These are phyloP conservation scores for Bibio marci DNA, from an alignment of 2,888 invertebrate genomes.

Conservation along the genomic window DNA sequence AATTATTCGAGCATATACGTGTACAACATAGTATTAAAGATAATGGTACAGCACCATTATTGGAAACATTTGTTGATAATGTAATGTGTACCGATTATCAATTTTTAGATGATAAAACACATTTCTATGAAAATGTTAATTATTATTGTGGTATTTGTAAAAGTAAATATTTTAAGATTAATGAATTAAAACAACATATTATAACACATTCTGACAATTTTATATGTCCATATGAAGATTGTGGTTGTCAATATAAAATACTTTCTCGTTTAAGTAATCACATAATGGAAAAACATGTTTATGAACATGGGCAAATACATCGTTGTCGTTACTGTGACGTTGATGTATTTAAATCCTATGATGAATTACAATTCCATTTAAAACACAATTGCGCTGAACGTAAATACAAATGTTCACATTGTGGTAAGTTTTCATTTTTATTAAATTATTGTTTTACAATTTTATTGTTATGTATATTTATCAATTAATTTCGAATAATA, in stretches of 20 bases:
- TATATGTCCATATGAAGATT: constrained; percentile 8
- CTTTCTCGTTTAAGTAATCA: constrained; percentile 7
- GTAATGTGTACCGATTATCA: constrained; percentile 10
- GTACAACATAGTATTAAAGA: not conserved
- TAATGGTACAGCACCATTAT: not conserved
- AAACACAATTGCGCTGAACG: constrained; percentile 6
- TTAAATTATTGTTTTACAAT: not conserved
- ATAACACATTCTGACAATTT: constrained; percentile 8
- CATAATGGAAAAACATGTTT: constrained; percentile 7
- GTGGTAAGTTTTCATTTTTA: constrained; percentile 5
- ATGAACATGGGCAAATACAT: constrained; percentile 1
- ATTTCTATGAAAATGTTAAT: not conserved
- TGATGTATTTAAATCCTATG: constrained; percentile 5
- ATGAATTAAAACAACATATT: constrained; percentile 6
- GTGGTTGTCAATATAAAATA: constrained; percentile 9
- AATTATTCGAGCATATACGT: constrained; percentile 3
- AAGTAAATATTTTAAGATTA: constrained; percentile 1
- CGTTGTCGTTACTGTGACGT: constrained; percentile 7
- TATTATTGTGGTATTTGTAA: constrained; percentile 7
- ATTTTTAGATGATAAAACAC: constrained; percentile 7
- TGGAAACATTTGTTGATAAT: constrained; percentile 2
- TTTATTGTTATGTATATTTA: too few species aligned
- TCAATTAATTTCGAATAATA: too few species aligned
- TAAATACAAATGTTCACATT: constrained; percentile 8
- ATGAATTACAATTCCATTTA: constrained; percentile 7